Evolutionary conservation across 2,888 invertebrate species (phyloP), one percentile per base, ranked within the genome.

Genomic region (Nomada fabriciana): DNA sequence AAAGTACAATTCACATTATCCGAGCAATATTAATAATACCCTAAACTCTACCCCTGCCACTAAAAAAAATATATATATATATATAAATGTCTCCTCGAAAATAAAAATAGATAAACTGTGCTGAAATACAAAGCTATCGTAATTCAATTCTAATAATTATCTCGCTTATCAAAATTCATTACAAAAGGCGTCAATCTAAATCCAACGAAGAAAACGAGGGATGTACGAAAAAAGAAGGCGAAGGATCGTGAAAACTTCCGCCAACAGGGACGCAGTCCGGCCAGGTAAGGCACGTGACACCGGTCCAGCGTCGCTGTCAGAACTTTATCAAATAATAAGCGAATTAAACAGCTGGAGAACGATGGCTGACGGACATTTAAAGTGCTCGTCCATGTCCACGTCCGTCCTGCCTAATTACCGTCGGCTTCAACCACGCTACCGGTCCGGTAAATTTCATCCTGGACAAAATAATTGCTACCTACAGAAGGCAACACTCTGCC

Each of bases 371-470:
- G 85, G 92, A 92, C 91, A 90, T 91, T 92, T 92, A 91, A 92
- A 92, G 91, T 92, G 92, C 92, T 89, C 81, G 88, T 87, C 86
- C 91, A 85, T 92, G 92, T 92, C 90, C 91, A 90, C 88, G 92
- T 92, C 92, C 89, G 90, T 92, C 89, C 86, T 63, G 82, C 75
- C 90, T 92, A 92, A 92, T 92, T 92, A 92, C 87, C 80, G 68
- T 80, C 84, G 77, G 85, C 90, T 77, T 85, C 83, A 85, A 74
- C 82, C 83, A 80, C 85, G 77, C 83, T 68, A 82, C 70, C 64
- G 77, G 68, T 57, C 63, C 73, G 75, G 74, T 65, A 74, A 85
- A 86, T 87, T 85, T 82, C 67, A 79, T 83, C 78, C 72, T 36
- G 53, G 65, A 69, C 77, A 74, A 73, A 80, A 76, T 61, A 84